phyloP scores from a whole-genome alignment of 2,797 vertebrate genomes.

The Tinamus major region DNA sequence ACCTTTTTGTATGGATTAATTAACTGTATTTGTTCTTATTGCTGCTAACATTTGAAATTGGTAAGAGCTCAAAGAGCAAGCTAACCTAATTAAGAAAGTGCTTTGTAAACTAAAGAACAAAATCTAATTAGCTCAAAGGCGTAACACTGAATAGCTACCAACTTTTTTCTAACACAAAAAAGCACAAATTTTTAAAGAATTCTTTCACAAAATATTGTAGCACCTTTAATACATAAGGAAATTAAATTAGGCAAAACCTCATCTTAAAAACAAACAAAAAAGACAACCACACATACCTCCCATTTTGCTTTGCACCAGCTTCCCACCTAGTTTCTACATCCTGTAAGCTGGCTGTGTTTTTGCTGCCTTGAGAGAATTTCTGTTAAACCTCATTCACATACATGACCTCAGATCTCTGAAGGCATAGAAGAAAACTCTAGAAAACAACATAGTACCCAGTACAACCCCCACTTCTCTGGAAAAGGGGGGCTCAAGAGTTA shows the following conservation, averaged over 20 bases:
- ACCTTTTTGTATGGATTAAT: slow-evolving; percentile 47
- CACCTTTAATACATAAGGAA: not conserved
- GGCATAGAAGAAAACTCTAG: not conserved
- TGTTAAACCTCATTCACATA: not conserved
- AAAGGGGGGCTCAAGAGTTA: not conserved
- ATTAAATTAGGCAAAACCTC: not conserved
- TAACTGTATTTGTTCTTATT: slow-evolving; percentile 52
- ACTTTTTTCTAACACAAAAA: not conserved
- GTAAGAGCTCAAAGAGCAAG: not conserved
- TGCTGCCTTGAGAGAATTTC: not conserved
- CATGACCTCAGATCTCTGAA: not conserved
- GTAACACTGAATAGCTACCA: slow-evolving; percentile 10
- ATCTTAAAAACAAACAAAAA: not conserved
- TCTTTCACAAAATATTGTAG: not conserved
- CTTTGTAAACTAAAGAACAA: slow-evolving; percentile 60
- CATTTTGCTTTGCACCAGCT: not conserved
- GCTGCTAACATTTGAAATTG: slow-evolving; percentile 26
- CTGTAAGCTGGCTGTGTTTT: not conserved
- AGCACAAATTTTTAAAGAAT: not conserved
- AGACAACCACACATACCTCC: not conserved
- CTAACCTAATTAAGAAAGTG: slow-evolving; percentile 65
- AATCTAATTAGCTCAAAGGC: slow-evolving; percentile 38
- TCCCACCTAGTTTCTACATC: not conserved
- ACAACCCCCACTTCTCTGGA: not conserved
- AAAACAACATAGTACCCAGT: not conserved